A percentile compares a stretch with the other conserved stretches of the same genome.
phyloP scores from a whole-genome alignment of 2,888 invertebrate species.

The Sycophila texana region DNA sequence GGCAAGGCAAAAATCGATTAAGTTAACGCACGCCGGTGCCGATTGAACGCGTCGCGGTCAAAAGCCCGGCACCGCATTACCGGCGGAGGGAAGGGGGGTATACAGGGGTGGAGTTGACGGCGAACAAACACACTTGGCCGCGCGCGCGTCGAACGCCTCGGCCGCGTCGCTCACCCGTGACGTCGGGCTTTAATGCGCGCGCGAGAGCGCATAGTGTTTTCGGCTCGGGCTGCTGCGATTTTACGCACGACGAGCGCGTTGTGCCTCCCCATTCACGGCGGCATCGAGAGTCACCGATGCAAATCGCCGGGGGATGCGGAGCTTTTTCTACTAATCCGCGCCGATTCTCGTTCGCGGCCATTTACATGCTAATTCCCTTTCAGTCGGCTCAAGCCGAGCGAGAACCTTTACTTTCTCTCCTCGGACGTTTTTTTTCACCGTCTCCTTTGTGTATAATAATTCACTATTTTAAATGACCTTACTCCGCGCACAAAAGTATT shows the following conservation, averaged over 20 bases:
- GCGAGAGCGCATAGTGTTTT: not conserved
- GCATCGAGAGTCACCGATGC: constrained; percentile 11
- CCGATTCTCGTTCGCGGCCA: not conserved
- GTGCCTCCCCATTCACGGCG: constrained; percentile 7
- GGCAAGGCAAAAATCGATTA: constrained; percentile 4
- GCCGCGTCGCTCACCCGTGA: constrained; percentile 11
- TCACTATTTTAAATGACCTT: no score
- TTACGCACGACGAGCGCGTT: constrained; percentile 43
- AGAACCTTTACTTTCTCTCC: not conserved
- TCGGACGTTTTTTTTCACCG: not conserved
- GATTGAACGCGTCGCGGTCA: constrained; percentile 9
- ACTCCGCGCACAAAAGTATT: no score
- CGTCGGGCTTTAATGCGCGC: not conserved
- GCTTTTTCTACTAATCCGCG: constrained; percentile 30
- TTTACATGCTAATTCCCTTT: no score
- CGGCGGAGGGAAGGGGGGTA: no score
- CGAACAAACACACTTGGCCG: constrained; percentile 40
- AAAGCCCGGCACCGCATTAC: not conserved
- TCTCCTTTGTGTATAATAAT: no score
- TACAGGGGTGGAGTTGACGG: not conserved
- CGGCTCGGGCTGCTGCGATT: constrained; percentile 17
- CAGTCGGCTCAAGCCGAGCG: no score
- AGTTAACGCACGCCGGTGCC: not conserved
- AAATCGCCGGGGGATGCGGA: constrained; percentile 25
- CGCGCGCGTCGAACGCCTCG: not conserved